These are phyloP conservation scores for Caenorhabditis inopinata DNA, from an alignment of 1,140 invertebrate species.

Conservation along the genomic window DNA sequence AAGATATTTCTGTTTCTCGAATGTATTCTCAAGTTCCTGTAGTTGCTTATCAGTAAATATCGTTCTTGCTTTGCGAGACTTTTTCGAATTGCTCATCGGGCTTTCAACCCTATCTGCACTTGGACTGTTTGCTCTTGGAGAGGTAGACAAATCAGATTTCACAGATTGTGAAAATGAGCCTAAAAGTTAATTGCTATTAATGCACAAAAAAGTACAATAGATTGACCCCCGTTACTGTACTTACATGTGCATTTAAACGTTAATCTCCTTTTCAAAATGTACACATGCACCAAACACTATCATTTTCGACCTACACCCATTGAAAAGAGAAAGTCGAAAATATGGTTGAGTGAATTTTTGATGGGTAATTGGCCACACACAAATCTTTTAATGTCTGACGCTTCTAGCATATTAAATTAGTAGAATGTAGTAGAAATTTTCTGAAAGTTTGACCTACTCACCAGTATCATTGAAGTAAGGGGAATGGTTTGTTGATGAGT, in stretches of 20 bases:
- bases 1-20: constrained; percentile 96
- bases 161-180: neutral
- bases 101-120: neutral
- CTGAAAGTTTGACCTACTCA: neutral
- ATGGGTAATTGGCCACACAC: constrained; percentile 1
- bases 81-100: constrained; percentile 72
- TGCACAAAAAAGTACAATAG: constrained; percentile 16
- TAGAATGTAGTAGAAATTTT: neutral
- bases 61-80: constrained; percentile 92
- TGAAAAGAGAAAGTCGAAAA: neutral
- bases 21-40: constrained; percentile 86
- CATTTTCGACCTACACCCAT: neutral
- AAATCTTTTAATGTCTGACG: neutral
- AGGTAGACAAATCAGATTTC: neutral
- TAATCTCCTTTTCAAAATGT: neutral
- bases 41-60: constrained; percentile 98
- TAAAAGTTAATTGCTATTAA: constrained; percentile 8
- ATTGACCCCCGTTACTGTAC: neutral
- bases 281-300: neutral
- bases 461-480: neutral
- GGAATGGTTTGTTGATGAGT: neutral
- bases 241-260: constrained; percentile 13
- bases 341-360: constrained; percentile 31
- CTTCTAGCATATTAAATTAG: neutral
- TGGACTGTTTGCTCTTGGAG: neutral